Base-by-base conservation (phyloP, 1,140 invertebrate genomes). In the Colletes latitarsis region DNA sequence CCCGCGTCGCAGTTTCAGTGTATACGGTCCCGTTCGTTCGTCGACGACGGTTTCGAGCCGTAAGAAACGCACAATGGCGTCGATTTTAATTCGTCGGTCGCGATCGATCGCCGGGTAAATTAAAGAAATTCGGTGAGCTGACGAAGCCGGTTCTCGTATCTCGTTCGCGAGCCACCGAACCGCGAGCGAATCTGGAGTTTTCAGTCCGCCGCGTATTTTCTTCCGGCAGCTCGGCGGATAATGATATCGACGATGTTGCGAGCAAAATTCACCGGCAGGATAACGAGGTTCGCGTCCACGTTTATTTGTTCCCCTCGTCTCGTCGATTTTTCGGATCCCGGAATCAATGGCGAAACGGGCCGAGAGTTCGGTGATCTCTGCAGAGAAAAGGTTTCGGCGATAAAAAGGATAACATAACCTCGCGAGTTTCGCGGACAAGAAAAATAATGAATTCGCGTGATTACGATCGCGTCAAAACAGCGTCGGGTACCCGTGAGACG, bases 381-480 rank as follows among this genome's bases (percentile, higher is more conserved):
- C 9, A 19, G 49, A 57, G 60, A 64, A 64, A 70, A 67, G 43
- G 43, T 78, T 82, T 53, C 8, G 39, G 64, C 30, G 4, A n/a
- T 41, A 39, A 4, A 12, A 60, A 39, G 3, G 12, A 60, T n/a
- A 30, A 30, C 30, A 30, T 30, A 30, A 30, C 30, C 10, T 5
- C 19, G n/a, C 57, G 46, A 12, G 14, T 30, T 46, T 19, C 64
- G 46, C 39, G 30, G 57, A 39, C 30, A 77, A 74, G 73, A 82
- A 70, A 82, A 84, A 85, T 81, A 83, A 85, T 76, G 78, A 72
- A 73, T 73, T 39, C 62, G 53, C 60, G 70, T 67, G 73, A 82
- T 60, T 69, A 15, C 72, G 46, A 17, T 12, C 14, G 58, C 39
- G 69, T 64, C 67, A 17, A 39, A 52, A 30, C 30, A 30, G 30